Base-by-base conservation (phyloP, 1,140 invertebrate genomes). In the Nebria ingens region DNA sequence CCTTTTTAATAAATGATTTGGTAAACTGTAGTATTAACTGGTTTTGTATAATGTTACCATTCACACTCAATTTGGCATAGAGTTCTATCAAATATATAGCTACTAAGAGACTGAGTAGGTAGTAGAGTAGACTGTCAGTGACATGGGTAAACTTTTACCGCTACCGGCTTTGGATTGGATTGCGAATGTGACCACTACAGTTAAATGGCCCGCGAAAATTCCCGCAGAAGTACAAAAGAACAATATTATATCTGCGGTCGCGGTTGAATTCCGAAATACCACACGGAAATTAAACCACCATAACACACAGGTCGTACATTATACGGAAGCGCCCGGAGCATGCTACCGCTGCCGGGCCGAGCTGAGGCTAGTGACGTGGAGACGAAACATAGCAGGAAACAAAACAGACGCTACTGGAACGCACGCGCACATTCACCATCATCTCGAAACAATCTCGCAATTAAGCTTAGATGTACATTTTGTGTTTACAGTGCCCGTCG, bases 201-300 rank as follows among this genome's bases (percentile, higher is more conserved):
- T 59, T 59, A 56, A 59, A 59, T 59, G 57, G 53, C 55, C 54
- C 54, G 57, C 55, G 57, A 59, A 59, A 9, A 59, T 59, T 54
- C 54, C 45, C 52, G 45, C 54, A 53, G 22, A 51, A 54, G 54
- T 54, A 56, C 57, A 59, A 59, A 59, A 59, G 53, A 59, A 59
- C 54, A 45, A 59, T 59, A 59, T 59, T 56, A 59, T 59, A 59
- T 59, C 55, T 55, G 55, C 50, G 50, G 57, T 50, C 57, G 40
- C 54, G 42, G 45, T 19, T 55, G 54, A 56, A 55, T 59, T 59
- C 57, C 57, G 54, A 59, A 59, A 59, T 59, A 38, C 57, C 54
- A 38, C 53, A 34, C 55, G 54, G 53, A 59, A 59, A 59, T 59
- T 59, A 59, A 54, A 53, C 38, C 38, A 22, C 56, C 56, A 56